These are phyloP conservation scores for Arctocebus calabarensis DNA, from an alignment of 2,797 vertebrate species.

Conservation along the genomic window DNA sequence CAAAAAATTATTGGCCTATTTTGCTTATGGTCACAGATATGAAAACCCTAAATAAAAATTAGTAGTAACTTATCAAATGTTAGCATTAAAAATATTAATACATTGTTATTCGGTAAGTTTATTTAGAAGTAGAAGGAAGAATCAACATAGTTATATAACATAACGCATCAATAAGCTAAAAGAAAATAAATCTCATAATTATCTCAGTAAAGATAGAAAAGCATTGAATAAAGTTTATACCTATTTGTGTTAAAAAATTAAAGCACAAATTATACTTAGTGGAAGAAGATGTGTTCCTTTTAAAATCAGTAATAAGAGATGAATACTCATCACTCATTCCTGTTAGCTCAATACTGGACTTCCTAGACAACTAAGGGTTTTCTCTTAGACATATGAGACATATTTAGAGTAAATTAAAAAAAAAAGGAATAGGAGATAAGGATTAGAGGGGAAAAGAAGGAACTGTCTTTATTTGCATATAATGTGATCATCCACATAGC, in stretches of 20 bases:
- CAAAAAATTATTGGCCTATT: constrained; percentile 1
- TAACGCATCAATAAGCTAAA: background rate
- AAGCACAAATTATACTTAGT: background rate
- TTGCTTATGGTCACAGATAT: background rate
- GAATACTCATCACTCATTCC: background rate
- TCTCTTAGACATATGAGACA: no score
- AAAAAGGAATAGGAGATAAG: background rate
- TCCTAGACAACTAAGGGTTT: background rate
- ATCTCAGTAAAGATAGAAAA: background rate
- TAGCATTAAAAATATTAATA: background rate
- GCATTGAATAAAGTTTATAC: background rate
- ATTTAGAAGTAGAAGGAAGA: constrained; percentile 9
- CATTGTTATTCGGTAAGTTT: background rate
- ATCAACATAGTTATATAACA: background rate
- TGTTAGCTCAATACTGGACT: background rate
- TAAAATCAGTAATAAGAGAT: background rate
- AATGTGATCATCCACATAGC: background rate
- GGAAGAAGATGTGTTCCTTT: background rate
- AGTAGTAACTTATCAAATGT: background rate
- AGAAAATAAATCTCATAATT: background rate
- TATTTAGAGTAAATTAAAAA: background rate
- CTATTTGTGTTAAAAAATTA: background rate
- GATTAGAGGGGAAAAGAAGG: background rate
- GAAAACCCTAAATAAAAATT: background rate
- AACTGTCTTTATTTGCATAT: background rate